Base-by-base conservation (phyloP, 2,888 invertebrate species). In the Caenorhabditis wallacei region DNA sequence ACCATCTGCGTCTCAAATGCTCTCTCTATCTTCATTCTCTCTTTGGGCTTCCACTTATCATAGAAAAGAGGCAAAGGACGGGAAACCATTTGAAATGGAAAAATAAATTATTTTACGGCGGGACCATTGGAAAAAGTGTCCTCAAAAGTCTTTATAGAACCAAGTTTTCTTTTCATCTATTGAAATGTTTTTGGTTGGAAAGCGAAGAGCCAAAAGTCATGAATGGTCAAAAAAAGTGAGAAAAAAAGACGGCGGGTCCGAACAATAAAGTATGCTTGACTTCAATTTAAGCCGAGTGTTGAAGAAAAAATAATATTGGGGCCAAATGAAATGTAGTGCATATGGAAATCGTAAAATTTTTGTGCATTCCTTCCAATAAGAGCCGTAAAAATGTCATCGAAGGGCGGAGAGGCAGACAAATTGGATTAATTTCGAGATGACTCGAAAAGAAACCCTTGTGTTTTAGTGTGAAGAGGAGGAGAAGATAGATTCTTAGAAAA, bases 11-110 rank as follows among this genome's bases (percentile, higher is more conserved):
- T 78, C 59, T 53, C 43, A 0, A 24, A 5, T 76, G 26, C 40
- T 61, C 76, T 51, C 30, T 43, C 46, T 30, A 35, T 69, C 68
- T 43, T 56, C n/a, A n/a, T n/a, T n/a, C 51, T 56, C 56, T 43
- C 54, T 43, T 69, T 56, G 74, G 40, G 76, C 68, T 68, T 40
- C 76, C 68, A 76, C 76, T 76, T 76, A 76, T 76, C 68, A 76
- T 68, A 30, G 57, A 69, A 61, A 76, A 75, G 72, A 43, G 37
- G 46, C 22, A 37, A 51, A 48, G 74, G 64, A n/a, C 18, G 46
- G 40, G 46, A 53, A 48, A 51, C 61, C 37, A 68, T 76, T 66
- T 68, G 75, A 68, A 75, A 66, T 66, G 68, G 48, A 46, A 66
- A 68, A 69, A 56, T 57, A 59, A 76, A 76, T 69, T 69, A 68